Evolutionary conservation across 2,888 invertebrate genomes (phyloP).

Genomic region (Acholoe squamosa): DNA sequence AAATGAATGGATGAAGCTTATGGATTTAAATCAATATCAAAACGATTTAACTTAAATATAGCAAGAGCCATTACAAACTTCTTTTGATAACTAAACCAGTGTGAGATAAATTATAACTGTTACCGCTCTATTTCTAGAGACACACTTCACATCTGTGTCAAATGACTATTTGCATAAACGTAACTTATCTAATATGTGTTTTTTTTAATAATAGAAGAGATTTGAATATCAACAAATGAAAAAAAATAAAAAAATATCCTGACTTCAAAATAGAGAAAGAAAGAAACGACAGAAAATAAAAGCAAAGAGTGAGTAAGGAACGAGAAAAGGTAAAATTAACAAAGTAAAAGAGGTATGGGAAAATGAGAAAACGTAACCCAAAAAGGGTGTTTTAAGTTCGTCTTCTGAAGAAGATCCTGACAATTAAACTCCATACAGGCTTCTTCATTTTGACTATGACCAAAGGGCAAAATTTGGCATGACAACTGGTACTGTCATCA

Average conservation of each 20-base stretch:
- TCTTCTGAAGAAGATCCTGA: constrained; percentile 55
- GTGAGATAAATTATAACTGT: background rate
- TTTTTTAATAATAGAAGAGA: background rate
- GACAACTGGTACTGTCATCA: constrained; percentile 59
- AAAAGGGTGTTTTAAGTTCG: constrained; percentile 22
- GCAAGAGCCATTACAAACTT: constrained; percentile 48
- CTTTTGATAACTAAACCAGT: constrained; percentile 55
- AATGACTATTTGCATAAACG: constrained; percentile 55
- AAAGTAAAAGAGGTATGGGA: background rate
- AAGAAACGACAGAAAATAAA: background rate
- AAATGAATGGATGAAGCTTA: constrained; percentile 45
- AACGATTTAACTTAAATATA: constrained; percentile 30
- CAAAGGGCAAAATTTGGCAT: constrained; percentile 61
- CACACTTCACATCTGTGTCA: constrained; percentile 37
- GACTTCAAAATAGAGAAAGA: background rate
- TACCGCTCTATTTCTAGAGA: constrained; percentile 16
- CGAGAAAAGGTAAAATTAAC: background rate
- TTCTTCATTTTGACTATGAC: constrained; percentile 60
- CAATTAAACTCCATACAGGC: constrained; percentile 60
- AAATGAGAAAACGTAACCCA: background rate
- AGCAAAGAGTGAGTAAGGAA: background rate
- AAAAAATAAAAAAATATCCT: background rate
- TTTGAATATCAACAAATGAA: background rate
- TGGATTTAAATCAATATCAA: constrained; percentile 52
- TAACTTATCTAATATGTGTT: constrained; percentile 10